Evolutionary conservation across 1,140 invertebrate genomes (phyloP).

Genomic region (Lamellibrachia luymesi): DNA sequence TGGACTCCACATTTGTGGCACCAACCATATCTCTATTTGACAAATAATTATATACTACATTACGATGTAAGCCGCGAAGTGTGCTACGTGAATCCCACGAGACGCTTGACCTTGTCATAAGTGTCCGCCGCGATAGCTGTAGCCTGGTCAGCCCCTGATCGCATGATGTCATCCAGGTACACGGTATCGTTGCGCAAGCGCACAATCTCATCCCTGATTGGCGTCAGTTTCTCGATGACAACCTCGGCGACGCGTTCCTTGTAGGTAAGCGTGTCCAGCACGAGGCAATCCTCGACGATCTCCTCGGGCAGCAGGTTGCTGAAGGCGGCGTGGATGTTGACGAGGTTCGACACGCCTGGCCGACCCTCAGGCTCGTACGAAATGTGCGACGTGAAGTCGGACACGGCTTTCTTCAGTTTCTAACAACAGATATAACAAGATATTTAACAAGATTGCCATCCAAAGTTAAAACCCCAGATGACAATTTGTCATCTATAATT

Average conservation of each 20-base stretch:
- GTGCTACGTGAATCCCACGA: constrained; percentile 48
- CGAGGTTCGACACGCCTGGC: constrained; percentile 85
- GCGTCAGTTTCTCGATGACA: constrained; percentile 70
- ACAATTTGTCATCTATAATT: no score
- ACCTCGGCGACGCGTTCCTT: constrained; percentile 75
- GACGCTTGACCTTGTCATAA: constrained; percentile 66
- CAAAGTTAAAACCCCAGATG: no score
- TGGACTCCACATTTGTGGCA: neutral
- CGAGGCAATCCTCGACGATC: constrained; percentile 68
- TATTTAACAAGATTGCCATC: no score
- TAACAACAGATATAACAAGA: no score
- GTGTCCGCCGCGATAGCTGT: constrained; percentile 67
- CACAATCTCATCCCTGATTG: constrained; percentile 69
- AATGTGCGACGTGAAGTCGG: constrained; percentile 83
- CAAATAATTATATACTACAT: neutral
- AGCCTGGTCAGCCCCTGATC: constrained; percentile 71
- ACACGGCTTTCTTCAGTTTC: constrained; percentile 89
- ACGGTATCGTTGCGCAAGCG: constrained; percentile 63
- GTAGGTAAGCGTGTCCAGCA: constrained; percentile 76
- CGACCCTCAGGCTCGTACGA: constrained; percentile 75
- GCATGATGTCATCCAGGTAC: constrained; percentile 69
- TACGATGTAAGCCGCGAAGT: neutral
- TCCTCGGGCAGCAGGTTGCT: constrained; percentile 69
- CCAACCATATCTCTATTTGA: neutral
- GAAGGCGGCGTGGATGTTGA: constrained; percentile 73